Percentiles rank a stretch among this genome's conserved stretches.
phyloP scores from a whole-genome alignment of 2,797 vertebrate species.

The Oceanodroma leucorhoa region DNA sequence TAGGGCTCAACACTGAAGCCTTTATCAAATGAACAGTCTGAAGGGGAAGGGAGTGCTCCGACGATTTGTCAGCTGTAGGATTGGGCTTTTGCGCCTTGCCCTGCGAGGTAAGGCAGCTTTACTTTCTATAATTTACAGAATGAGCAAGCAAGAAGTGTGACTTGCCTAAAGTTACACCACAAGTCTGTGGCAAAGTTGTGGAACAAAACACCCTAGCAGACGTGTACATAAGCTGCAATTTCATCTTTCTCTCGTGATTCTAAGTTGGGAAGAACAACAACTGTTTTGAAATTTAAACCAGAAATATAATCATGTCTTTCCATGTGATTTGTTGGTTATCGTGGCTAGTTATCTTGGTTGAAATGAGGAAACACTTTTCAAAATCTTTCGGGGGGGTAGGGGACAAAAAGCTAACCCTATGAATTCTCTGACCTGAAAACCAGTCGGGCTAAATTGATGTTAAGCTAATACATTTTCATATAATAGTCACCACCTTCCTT shows the following conservation, averaged over 20 bases:
- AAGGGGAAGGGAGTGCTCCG: neutral
- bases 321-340: neutral
- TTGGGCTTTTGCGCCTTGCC: neutral
- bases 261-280: constrained; percentile 45
- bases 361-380: neutral
- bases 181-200: neutral
- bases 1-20: neutral
- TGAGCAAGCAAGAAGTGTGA: neutral
- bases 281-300: constrained; percentile 56
- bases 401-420: neutral
- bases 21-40: neutral
- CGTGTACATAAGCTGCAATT: neutral
- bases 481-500: neutral
- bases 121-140: neutral
- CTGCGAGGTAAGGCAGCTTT: neutral
- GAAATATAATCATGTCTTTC: constrained; percentile 7
- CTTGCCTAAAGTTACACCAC: neutral
- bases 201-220: neutral
- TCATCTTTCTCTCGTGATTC: neutral
- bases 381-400: neutral
- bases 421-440: neutral
- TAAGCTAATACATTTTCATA: neutral
- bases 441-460: neutral
- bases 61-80: neutral
- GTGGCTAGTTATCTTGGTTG: neutral